A percentile compares a stretch with the other conserved stretches of the same genome.
Conservation (phyloP, 2,888 invertebrate genomes). For the Agrilus cyanescens region DNA sequence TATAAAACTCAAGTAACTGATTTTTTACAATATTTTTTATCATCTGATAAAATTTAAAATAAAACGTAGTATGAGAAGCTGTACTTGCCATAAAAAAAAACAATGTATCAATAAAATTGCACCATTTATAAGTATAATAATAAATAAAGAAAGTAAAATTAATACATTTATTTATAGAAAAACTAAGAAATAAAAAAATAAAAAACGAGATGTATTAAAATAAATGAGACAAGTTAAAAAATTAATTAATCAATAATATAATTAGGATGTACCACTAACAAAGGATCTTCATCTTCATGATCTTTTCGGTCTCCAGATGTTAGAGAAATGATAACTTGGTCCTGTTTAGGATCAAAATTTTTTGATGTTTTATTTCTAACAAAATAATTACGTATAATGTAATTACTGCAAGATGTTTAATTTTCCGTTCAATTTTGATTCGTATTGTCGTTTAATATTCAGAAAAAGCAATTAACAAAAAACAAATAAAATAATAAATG, state of each 20-base stretch:
- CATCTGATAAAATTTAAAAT: too few relatives aligned
- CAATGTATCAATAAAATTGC: too few relatives aligned
- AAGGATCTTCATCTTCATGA: constrained; percentile 55
- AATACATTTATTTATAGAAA: too few relatives aligned
- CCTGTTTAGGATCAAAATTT: constrained; percentile 45
- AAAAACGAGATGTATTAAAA: neutral
- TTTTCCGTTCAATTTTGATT: too few relatives aligned
- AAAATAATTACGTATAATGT: neutral
- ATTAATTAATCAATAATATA: constrained; percentile 61
- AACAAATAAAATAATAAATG: constrained; percentile 1
- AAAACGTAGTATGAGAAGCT: too few relatives aligned
- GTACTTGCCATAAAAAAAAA: too few relatives aligned
- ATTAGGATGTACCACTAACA: constrained; percentile 93
- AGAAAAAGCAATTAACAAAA: constrained; percentile 5
- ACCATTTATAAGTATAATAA: too few relatives aligned
- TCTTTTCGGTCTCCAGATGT: constrained; percentile 41
- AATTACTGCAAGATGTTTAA: too few relatives aligned
- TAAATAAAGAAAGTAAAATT: too few relatives aligned
- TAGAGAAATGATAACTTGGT: constrained; percentile 72
- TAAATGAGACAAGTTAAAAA: constrained; percentile 2
- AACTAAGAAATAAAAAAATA: neutral
- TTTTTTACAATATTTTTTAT: too few relatives aligned
- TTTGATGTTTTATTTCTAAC: constrained; percentile 5
- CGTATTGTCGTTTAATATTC: neutral
- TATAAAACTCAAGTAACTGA: too few relatives aligned